These are phyloP conservation scores for Lochmaea crataegi DNA, from an alignment of 2,888 invertebrate genomes.

Conservation along the genomic window DNA sequence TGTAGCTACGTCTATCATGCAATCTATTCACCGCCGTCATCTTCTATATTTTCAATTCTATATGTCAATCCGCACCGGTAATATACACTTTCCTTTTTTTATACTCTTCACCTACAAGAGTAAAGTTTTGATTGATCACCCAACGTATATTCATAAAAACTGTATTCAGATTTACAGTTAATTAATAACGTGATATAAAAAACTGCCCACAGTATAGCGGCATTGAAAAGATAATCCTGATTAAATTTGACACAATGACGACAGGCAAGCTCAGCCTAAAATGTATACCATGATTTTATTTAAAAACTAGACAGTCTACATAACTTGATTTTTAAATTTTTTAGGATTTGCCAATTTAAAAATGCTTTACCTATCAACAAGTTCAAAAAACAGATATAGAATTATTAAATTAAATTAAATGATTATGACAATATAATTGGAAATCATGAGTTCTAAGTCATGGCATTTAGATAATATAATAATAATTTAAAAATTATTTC, in stretches of 20 bases:
- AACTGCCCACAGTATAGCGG: constrained; percentile 1
- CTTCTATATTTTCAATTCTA: not conserved
- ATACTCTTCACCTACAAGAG: not conserved
- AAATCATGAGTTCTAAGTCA: no score
- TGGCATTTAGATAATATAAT: no score
- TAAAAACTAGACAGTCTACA: not conserved
- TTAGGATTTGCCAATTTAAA: no score
- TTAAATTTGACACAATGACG: constrained; percentile 14
- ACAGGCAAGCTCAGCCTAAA: not conserved
- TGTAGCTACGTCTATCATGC: no score
- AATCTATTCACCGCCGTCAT: no score
- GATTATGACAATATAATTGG: no score
- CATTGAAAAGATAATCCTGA: not conserved
- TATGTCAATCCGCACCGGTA: not conserved
- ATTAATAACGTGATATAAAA: constrained; percentile 5
- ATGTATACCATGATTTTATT: not conserved
- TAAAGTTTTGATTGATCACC: not conserved
- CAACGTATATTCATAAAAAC: not conserved
- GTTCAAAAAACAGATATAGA: no score
- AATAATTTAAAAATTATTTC: no score
- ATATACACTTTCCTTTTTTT: not conserved
- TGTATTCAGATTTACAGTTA: constrained; percentile 1
- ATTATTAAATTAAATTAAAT: not conserved
- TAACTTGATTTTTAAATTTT: not conserved
- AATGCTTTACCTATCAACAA: no score